phyloP scores from a whole-genome alignment of 2,113 vertebrate genomes.

The Corythoichthys intestinalis region DNA sequence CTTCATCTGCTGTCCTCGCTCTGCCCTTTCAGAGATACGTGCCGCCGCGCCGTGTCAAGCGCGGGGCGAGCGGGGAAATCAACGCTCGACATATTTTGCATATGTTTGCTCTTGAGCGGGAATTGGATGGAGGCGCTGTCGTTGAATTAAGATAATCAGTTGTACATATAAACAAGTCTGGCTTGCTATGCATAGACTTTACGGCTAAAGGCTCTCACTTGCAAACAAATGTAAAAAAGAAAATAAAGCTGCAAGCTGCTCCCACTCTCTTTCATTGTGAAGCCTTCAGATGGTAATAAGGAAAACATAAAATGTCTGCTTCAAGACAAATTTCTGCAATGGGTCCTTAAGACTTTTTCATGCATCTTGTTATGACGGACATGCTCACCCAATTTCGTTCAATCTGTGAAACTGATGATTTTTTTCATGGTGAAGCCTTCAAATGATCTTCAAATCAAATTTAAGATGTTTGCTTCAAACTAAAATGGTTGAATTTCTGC shows the following conservation, averaged over 20 bases:
- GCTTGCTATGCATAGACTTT: slow-evolving; percentile 46
- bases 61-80: slow-evolving; percentile 44
- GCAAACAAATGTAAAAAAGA: slow-evolving; percentile 27
- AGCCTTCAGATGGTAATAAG: not conserved
- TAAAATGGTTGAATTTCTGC: too few species aligned
- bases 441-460: not conserved
- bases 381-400: not conserved
- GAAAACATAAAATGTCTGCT: not conserved
- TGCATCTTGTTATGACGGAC: not conserved
- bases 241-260: not conserved
- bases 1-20: slow-evolving; percentile 54
- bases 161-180: slow-evolving; percentile 45
- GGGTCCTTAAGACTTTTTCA: not conserved
- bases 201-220: slow-evolving; percentile 29
- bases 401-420: not conserved
- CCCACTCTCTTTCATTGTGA: not conserved
- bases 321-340: not conserved
- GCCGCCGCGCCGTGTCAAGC: slow-evolving; percentile 53
- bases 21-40: slow-evolving; percentile 53
- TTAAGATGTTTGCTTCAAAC: not conserved
- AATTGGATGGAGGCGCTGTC: slow-evolving; percentile 40
- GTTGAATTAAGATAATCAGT: slow-evolving; percentile 57
- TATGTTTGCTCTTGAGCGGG: slow-evolving; percentile 38
- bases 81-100: slow-evolving; percentile 61
- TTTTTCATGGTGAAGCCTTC: not conserved